Conservation (phyloP, 23 tunicate genomes). For the Styela plicata region DNA sequence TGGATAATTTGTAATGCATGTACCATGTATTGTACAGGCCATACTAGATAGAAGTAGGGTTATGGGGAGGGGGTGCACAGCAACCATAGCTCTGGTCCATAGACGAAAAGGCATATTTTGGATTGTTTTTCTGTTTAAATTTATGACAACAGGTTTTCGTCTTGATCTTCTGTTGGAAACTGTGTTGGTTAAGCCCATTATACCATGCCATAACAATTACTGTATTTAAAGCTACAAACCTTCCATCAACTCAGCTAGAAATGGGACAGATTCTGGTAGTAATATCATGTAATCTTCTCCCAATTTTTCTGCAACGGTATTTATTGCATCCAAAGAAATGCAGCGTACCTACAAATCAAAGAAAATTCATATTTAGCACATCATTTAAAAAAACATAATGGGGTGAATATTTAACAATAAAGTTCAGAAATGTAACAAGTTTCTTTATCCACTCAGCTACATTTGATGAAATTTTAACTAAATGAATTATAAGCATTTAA, state of each 20-base stretch:
- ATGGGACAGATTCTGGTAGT: constrained; percentile 83
- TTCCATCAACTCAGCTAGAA: constrained; percentile 85
- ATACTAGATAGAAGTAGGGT: too few species aligned
- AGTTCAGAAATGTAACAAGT: too few species aligned
- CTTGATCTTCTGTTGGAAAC: not conserved
- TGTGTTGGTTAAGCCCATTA: not conserved
- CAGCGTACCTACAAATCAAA: constrained; percentile 51
- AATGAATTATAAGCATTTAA: too few species aligned
- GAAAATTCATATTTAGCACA: not conserved
- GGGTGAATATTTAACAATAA: not conserved
- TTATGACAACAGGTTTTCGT: not conserved
- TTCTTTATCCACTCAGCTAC: too few species aligned
- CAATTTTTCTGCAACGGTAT: constrained; percentile 48
- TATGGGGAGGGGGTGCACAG: too few species aligned
- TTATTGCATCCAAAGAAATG: constrained; percentile 47
- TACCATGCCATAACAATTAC: not conserved
- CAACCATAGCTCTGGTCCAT: too few species aligned
- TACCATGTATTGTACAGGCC: too few species aligned
- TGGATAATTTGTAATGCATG: too few species aligned
- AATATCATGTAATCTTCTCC: constrained; percentile 62
- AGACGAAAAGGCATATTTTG: not conserved
- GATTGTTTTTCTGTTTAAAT: not conserved
- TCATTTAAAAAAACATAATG: not conserved
- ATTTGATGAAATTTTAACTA: too few species aligned
- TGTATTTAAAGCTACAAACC: constrained; percentile 27